These are phyloP conservation scores for Plectropomus leopardus DNA, from an alignment of 2,113 vertebrate species.

Conservation along the genomic window DNA sequence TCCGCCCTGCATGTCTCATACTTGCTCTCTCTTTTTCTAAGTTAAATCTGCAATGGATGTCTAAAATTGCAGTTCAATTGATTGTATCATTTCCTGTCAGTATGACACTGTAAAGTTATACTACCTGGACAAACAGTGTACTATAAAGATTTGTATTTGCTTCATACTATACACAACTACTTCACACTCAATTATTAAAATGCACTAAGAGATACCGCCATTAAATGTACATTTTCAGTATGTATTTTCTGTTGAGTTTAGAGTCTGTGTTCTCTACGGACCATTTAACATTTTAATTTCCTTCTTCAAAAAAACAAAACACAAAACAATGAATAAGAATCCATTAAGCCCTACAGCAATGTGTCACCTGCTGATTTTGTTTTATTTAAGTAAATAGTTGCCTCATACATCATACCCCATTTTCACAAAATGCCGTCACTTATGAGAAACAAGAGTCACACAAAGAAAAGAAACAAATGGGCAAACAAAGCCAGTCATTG, in stretches of 20 bases:
- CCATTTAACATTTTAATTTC: constrained; percentile 19
- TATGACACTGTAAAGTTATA: background rate
- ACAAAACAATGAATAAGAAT: background rate
- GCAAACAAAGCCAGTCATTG: background rate
- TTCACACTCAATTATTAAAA: background rate
- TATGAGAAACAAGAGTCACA: constrained; percentile 19
- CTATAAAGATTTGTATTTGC: background rate
- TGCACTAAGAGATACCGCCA: background rate
- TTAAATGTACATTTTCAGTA: background rate
- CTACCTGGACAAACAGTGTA: background rate
- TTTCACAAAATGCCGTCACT: constrained; percentile 25
- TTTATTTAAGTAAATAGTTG: constrained; percentile 9
- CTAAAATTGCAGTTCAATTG: too few species aligned
- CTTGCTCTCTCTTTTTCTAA: too few species aligned
- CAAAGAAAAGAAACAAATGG: constrained; percentile 18
- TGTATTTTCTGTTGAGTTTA: background rate
- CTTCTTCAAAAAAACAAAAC: background rate
- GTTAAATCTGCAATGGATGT: too few species aligned
- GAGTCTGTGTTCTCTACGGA: background rate
- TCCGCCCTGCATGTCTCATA: too few species aligned
- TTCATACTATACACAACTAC: background rate
- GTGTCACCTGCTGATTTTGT: constrained; percentile 9
- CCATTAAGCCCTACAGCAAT: background rate
- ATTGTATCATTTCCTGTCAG: too few species aligned
- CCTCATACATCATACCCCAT: background rate